Base-by-base conservation (phyloP, 1,140 invertebrate genomes). In the Drosophila baimaii region DNA sequence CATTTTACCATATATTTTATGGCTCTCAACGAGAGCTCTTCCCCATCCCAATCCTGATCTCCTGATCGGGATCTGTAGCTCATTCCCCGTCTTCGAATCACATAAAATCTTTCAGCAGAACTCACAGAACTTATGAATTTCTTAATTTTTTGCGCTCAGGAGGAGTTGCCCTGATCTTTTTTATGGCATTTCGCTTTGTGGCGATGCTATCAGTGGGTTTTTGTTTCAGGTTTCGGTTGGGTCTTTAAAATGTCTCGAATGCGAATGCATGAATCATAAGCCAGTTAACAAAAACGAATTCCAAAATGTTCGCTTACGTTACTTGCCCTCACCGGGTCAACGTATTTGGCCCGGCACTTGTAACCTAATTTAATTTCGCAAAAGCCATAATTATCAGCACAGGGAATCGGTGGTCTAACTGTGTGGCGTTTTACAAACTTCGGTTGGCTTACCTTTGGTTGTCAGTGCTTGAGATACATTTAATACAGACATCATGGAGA, bases 71-170 rank as follows among this genome's bases (percentile, higher is more conserved):
- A 56, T 64, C 39, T 33, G 57, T 49, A 70, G 77, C 71, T 65
- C 68, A 66, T 66, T 57, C 33, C 35, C 27, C 54, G 17, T 44
- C 54, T 15, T 44, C 31, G 43, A 72, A 44, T 52, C 64, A 66
- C 83, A 89, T 74, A 77, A 88, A 89, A 86, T 74, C 68, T 83
- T 89, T 88, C 79, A 88, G 47, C 82, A 64, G 52, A 61, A 64
- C 37, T 47, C 49, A 17, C 54, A 68, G 68, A 70, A 83, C 83
- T 83, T 83, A 80, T 80, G 84, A 80, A 69, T 89, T 80, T 83
- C 77, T 78, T 72, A 79, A 79, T 79, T 69, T 73, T 61, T 33
- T 33, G 15, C 2, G 2, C 12, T 44, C 41, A 33, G 39, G 19
- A 55, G 46, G 61, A 66, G 52, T 47, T 73, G 72, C 33, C 69